Percentiles rank a stretch among this genome's conserved stretches.
These are phyloP conservation scores for Raja brachyura DNA, from an alignment of 2,113 vertebrate genomes.

Conservation along the genomic window DNA sequence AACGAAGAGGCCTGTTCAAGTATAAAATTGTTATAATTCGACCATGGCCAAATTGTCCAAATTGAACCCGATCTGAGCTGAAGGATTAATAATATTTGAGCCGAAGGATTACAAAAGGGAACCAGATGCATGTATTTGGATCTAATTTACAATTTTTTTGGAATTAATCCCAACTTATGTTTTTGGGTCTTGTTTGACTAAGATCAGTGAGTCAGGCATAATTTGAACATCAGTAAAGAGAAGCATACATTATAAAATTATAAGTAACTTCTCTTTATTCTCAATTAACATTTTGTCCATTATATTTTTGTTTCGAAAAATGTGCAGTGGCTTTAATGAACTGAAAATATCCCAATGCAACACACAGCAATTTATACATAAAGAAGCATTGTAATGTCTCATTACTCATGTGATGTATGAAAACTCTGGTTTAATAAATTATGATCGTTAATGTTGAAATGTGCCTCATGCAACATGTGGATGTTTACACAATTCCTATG, in stretches of 20 bases:
- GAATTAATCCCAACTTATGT: too few species aligned
- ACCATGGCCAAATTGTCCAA: too few species aligned
- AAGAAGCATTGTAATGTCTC: neutral
- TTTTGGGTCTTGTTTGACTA: too few species aligned
- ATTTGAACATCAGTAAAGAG: too few species aligned
- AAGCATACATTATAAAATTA: neutral
- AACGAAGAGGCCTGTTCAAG: neutral
- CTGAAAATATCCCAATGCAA: neutral
- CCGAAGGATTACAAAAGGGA: too few species aligned
- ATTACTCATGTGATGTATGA: neutral
- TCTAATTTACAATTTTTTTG: too few species aligned
- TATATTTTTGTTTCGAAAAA: neutral
- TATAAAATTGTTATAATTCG: too few species aligned
- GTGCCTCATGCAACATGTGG: neutral
- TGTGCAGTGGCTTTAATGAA: neutral
- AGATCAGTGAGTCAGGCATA: too few species aligned
- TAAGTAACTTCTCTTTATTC: neutral
- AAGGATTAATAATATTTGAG: too few species aligned
- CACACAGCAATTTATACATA: neutral
- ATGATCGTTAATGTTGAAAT: neutral
- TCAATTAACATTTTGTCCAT: neutral
- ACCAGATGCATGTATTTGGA: too few species aligned
- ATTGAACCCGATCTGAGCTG: too few species aligned
- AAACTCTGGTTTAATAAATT: neutral
- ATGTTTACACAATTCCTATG: neutral